Evolutionary conservation across 2,797 vertebrate genomes (phyloP), one percentile per base, ranked within the genome.

Genomic region (Cygnus olor): DNA sequence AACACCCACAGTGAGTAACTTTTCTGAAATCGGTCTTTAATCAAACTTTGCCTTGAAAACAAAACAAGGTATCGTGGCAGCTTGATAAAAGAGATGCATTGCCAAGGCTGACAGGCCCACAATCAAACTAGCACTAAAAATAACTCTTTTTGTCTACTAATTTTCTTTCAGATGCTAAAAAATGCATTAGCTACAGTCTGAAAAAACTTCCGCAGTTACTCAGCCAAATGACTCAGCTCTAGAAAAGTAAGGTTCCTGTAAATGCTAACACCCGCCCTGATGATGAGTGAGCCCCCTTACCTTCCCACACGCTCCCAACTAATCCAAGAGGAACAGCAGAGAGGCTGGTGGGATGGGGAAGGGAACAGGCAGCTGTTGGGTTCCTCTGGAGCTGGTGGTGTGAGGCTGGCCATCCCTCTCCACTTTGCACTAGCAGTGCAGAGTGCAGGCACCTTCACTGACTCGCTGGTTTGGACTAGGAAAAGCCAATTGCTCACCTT

Each of bases 1-100:
- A 97, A 96, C 47, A 5, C 96, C 96, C 95, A 96, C 93, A 82
- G 81, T 14, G 36, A 96, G 80, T 90, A 94, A 95, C 95, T 94
- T 95, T 85, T 94, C 92, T 88, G 90, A 96, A 97, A 95, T 84
- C 70, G 85, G 90, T 96, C 97, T 96, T 96, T 97, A 97, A 97
- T 96, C 92, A 97, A 96, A 94, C 92, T 96, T 95, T 86, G 69
- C 80, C 87, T 93, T 94, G 93, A 90, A 95, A 97, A 95, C 91
- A 97, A 96, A 96, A 84, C 80, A 96, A 96, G 86, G 80, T 94
- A 94, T 66, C 57, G 36, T 95, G 95, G 92, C 96, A 97, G 96
- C 88, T 96, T 95, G 96, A 97, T 97, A 96, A 97, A 97, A 96
- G 94, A 95, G 95, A 91, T 68, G 57, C 66, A 92, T 89, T 94